Evolutionary conservation across 2,888 invertebrate species (phyloP).

Genomic region (Eledona agricola): DNA sequence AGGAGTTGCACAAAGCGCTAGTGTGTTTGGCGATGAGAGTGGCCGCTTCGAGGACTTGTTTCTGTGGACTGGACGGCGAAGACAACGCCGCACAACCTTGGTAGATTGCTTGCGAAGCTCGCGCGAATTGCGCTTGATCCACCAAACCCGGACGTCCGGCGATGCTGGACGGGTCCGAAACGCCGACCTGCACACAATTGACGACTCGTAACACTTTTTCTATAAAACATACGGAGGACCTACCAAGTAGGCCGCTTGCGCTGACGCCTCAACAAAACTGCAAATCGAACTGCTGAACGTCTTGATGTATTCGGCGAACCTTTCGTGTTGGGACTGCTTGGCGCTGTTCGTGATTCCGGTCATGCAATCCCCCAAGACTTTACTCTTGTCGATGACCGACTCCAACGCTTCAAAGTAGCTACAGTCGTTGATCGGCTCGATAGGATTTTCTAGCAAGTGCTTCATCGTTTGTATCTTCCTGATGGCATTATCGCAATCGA

Average conservation of each 20-base stretch:
- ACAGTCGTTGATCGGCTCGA: slow-evolving; percentile 86
- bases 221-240: slow-evolving; percentile 41
- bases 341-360: slow-evolving; percentile 94
- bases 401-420: slow-evolving; percentile 96
- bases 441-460: slow-evolving; percentile 83
- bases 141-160: slow-evolving; percentile 90
- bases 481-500: slow-evolving; percentile 95
- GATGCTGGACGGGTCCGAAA: slow-evolving; percentile 88
- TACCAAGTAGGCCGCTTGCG: slow-evolving; percentile 92
- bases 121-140: slow-evolving; percentile 86
- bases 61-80: slow-evolving; percentile 77
- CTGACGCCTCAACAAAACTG: slow-evolving; percentile 90
- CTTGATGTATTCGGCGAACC: slow-evolving; percentile 84
- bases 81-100: slow-evolving; percentile 84
- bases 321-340: slow-evolving; percentile 84
- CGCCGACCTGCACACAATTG: slow-evolving; percentile 72
- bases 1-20: slow-evolving; percentile 93
- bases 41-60: slow-evolving; percentile 88
- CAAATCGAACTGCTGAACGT: slow-evolving; percentile 89
- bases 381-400: slow-evolving; percentile 87
- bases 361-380: slow-evolving; percentile 86
- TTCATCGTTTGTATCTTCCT: slow-evolving; percentile 88
- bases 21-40: slow-evolving; percentile 97
- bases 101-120: slow-evolving; percentile 90
- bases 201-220: not conserved